Evolutionary conservation across 2,888 invertebrate genomes (phyloP), one percentile per base, ranked within the genome.

Genomic region (Furcula furcula): DNA sequence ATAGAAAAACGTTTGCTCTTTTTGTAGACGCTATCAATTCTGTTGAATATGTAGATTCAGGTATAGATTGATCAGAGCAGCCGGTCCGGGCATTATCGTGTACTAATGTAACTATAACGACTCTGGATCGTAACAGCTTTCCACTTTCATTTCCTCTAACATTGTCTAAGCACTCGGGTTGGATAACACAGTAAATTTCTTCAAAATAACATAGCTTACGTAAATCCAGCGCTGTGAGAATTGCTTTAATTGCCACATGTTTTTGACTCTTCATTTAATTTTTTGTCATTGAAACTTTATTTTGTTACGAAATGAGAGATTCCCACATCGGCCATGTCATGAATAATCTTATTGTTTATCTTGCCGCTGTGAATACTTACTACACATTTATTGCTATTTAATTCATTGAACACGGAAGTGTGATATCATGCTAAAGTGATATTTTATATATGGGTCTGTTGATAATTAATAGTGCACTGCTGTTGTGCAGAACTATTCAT

Each of bases 101-200:
- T 53, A 50, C 45, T 55, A 66, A 67, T 60, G 60, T 57, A 64
- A 61, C 60, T 63, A 65, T 56, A 63, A 61, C 56, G 45, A 56
- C 56, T 55, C 55, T 62, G 53, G 31, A 35, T 75, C 84, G 82
- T 78, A 83, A 83, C 66, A 68, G 68, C 80, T 82, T 82, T 83
- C 78, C 75, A 82, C 84, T 87, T 86, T 86, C 85, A 68, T 82
- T 86, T 80, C 77, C 79, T 77, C 68, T 71, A 76, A 80, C 82
- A 86, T 87, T 86, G 86, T 86, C 77, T 84, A 80, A 72, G 69
- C 58, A 54, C 59, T 59, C 50, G 59, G 71, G 78, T 86, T 87
- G 85, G 75, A 84, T 86, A 86, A 86, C 81, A 74, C 67, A 53
- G 72, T 56, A 68, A 81, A 84, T 81, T 80, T 80, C 79, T 78